Evolutionary conservation across 2,888 invertebrate species (phyloP), one percentile per base, ranked within the genome.

Genomic region (Chaitophorus viminalis): DNA sequence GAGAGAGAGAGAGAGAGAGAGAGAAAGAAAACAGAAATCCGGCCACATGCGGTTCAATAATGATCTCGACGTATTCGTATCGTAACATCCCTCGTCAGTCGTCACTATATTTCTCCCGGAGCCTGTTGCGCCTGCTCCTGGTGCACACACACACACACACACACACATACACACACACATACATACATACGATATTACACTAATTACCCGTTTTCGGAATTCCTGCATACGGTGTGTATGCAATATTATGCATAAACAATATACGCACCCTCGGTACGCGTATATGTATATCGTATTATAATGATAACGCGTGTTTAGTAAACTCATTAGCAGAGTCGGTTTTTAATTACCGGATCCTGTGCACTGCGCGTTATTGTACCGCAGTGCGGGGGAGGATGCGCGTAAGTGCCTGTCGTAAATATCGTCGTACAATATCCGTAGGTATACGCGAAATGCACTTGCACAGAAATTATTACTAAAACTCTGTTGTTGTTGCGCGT

Each of bases 161-260:
- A n/a, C n/a, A n/a, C n/a, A n/a, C n/a, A n/a, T n/a, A n/a, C n/a
- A n/a, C n/a, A n/a, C n/a, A n/a, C n/a, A n/a, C n/a, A n/a, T n/a
- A n/a, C n/a, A n/a, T n/a, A n/a, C n/a, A n/a, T n/a, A n/a, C 46
- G 11, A 9, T 9, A 14, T 14, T 14, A 46, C 36, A 46, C 84
- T 84, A 84, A 84, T 84, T 76, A 84, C n/a, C n/a, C 46, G 46
- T 65, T 82, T 75, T 74, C 70, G 65, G 60, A 60, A 31, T 11
- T n/a, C 46, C 46, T 11, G 14, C 46, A 46, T 9, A 46, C 46
- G n/a, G 36, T 6, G 46, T 46, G 9, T 46, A 46, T 9, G 46
- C 11, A 6, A 14, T 46, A 14, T 46, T 46, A 46, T 11, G 46
- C 14, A 14, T 6, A 6, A 5, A 36, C 6, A 5, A 36, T 36